Conservation (phyloP, 92 coral and sea anemone species). For the Actinostola sp. region DNA sequence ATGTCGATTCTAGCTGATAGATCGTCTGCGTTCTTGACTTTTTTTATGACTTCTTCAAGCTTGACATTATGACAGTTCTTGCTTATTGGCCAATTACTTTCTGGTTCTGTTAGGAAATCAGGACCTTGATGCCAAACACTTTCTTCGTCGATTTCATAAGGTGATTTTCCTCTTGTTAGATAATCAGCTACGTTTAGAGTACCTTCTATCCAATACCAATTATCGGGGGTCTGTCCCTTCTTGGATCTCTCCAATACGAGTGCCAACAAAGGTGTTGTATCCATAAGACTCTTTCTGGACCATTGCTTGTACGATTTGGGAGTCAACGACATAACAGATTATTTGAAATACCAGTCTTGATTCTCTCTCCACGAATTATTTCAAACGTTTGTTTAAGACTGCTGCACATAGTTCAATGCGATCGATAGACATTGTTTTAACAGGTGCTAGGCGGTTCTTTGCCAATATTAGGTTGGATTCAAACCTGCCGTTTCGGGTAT, state of each 20-base stretch:
- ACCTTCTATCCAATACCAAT: slow-evolving; percentile 61
- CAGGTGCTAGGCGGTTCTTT: no score
- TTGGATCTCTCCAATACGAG: slow-evolving; percentile 48
- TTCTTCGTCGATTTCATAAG: neutral
- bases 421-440: slow-evolving; percentile 43
- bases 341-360: slow-evolving; percentile 25
- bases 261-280: slow-evolving; percentile 60
- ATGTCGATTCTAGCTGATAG: neutral
- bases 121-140: neutral
- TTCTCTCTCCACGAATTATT: slow-evolving; percentile 30
- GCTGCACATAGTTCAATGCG: slow-evolving; percentile 52
- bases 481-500: slow-evolving; percentile 26
- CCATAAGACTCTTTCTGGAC: slow-evolving; percentile 60
- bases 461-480: slow-evolving; percentile 12
- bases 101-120: neutral
- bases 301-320: slow-evolving; percentile 63
- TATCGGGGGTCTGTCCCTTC: slow-evolving; percentile 44
- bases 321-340: slow-evolving; percentile 45
- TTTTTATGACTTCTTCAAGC: no score
- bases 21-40: neutral
- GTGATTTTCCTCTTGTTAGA: no score
- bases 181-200: slow-evolving; percentile 7
- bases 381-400: slow-evolving; percentile 30
- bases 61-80: neutral
- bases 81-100: neutral